Percentiles rank a stretch among this genome's conserved stretches.
Conservation (phyloP, 2,888 invertebrate species). For the Polydrusus cervinus region DNA sequence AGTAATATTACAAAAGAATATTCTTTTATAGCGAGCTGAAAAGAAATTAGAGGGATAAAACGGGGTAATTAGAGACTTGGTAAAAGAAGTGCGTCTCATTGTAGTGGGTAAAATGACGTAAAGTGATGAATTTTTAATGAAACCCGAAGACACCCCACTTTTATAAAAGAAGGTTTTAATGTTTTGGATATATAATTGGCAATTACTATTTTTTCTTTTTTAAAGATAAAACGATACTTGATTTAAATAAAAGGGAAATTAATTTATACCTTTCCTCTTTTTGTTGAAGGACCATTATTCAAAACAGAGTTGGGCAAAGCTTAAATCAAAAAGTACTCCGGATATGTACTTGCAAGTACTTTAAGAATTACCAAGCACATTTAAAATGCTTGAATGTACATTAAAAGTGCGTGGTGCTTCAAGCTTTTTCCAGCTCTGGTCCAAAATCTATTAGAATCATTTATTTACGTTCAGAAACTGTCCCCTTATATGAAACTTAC, state of each 20-base stretch:
- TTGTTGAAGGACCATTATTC: too few relatives aligned
- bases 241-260: neutral
- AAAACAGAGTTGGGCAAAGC: too few relatives aligned
- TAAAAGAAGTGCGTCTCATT: constrained; percentile 16
- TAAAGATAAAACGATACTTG: neutral
- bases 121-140: constrained; percentile 28
- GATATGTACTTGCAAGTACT: too few relatives aligned
- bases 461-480: too few relatives aligned
- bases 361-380: too few relatives aligned
- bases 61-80: constrained; percentile 20
- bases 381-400: too few relatives aligned
- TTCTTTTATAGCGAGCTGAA: constrained; percentile 17
- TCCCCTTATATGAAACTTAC: too few relatives aligned
- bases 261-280: too few relatives aligned
- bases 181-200: constrained; percentile 7
- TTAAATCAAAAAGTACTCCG: too few relatives aligned
- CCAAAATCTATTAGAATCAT: too few relatives aligned
- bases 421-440: too few relatives aligned
- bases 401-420: too few relatives aligned
- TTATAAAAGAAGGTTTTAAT: neutral
- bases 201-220: constrained; percentile 1
- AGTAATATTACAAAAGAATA: constrained; percentile 19
- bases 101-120: neutral
- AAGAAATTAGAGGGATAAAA: constrained; percentile 29
- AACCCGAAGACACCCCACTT: constrained; percentile 6